Base-by-base conservation (phyloP, 2,888 invertebrate species). In the Tupiocoris notatus region DNA sequence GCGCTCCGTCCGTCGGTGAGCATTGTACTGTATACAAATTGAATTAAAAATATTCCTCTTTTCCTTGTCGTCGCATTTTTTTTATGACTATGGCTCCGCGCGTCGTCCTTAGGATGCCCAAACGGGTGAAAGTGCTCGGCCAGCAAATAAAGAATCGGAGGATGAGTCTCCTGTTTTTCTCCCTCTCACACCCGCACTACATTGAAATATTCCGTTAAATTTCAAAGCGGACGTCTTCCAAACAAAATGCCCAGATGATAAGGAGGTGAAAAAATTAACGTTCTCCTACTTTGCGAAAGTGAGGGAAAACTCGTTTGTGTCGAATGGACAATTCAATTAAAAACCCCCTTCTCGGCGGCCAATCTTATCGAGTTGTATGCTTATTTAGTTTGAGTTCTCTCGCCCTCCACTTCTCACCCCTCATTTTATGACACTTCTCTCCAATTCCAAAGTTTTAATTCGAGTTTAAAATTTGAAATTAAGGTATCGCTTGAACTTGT, bases 401-500 rank as follows among this genome's bases (percentile, higher is more conserved):
- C 20, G 22, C 21, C 2, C 57, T 17, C 16, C 67, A 22, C 57
- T 17, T 22, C 20, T 57, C 57, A 22, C 57, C 21, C 57, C 20
- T 57, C 57, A 18, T 56, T 57, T 57, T 22, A 18, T 22, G 67
- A 67, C 67, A 56, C 54, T 67, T 23, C 64, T 7, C 18, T 39
- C 57, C 17, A 22, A 20, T 67, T 56, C 22, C 9, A 57, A 67
- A 67, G 54, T 67, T 67, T 67, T 67, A 67, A 67, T 67, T 67
- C 17, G 67, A 67, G 67, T 67, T 67, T 56, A n/a, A 67, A 67
- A 12, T 67, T 67, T 57, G 23, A 23, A 67, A 67, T 67, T 65
- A 67, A 67, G 67, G 67, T 67, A 67, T 67, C 67, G 67, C 56
- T 67, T 67, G 67, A 67, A 67, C 67, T 67, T 67, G 54, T 21